phyloP scores from a whole-genome alignment of 1,140 invertebrate species.

The Thrips palmi region DNA sequence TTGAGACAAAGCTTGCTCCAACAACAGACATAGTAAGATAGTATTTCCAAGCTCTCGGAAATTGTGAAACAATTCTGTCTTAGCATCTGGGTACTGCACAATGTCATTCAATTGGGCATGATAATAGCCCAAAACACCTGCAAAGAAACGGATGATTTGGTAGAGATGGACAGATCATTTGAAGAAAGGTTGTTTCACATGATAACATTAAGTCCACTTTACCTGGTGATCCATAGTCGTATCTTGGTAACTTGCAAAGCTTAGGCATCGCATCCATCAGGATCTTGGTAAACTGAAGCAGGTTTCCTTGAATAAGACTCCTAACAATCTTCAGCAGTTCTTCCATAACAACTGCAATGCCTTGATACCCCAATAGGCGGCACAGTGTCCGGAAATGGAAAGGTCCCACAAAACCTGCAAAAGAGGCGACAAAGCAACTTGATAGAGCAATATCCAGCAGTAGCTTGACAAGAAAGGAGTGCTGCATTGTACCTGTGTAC shows the following conservation, averaged over 20 bases:
- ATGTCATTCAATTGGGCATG: conserved; percentile 87
- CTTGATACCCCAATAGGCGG: conserved; percentile 86
- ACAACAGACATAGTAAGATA: conserved; percentile 80
- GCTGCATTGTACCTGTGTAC: conserved; percentile 42
- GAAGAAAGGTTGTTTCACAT: too few relatives aligned
- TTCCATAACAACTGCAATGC: conserved; percentile 92
- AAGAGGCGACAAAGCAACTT: conserved; percentile 3
- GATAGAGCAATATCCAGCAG: conserved; percentile 1
- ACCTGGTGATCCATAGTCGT: conserved; percentile 91
- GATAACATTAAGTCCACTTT: too few relatives aligned
- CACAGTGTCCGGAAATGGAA: conserved; percentile 84
- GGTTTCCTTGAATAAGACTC: conserved; percentile 67
- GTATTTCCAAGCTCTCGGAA: conserved; percentile 92
- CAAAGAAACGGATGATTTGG: too few relatives aligned
- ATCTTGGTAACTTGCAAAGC: conserved; percentile 77
- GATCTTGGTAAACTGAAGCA: conserved; percentile 77
- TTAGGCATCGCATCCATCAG: conserved; percentile 91
- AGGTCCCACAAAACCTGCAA: conserved; percentile 80
- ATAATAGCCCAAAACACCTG: conserved; percentile 86
- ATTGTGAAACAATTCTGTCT: conserved; percentile 89
- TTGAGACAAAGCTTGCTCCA: conserved; percentile 83
- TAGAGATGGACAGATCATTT: too few relatives aligned
- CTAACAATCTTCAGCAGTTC: conserved; percentile 87
- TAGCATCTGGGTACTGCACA: conserved; percentile 87
- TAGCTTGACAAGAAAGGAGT: not conserved